Base-by-base conservation (phyloP, 2,113 vertebrate genomes). In the Thinocorus orbignyianus region DNA sequence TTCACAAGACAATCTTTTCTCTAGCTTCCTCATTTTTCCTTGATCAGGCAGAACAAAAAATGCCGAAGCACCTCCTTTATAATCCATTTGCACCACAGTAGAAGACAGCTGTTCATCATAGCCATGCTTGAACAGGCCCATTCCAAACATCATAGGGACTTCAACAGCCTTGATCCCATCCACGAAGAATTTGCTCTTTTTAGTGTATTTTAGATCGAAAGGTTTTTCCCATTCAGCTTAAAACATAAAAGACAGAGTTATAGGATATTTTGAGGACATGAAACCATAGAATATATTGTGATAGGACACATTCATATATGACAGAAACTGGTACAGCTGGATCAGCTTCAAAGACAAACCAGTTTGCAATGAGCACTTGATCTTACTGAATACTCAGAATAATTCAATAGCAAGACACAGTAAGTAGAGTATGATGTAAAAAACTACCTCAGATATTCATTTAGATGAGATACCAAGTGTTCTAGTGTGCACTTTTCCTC, bases 41-140 rank as follows among this genome's bases (percentile, higher is more conserved):
- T 96, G 83, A n/a, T 98, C 95, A 8, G 99, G 99, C 61, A 99
- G 97, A 65, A 99, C 55, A 23, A 99, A 97, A 97, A 99, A 98
- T 94, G 99, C 98, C 13, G 98, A 98, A 65, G 98, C 98, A 90
- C 98, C 98, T 81, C 98, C 97, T 95, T 98, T 98, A 96, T 99
- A 99, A 37, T 98, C 98, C 42, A 99, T 97, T 93, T 98, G 97
- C 65, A 99, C 97, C 90, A 99, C 97, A 13, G 95, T 94, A 37
- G 98, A 97, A 82, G 97, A 97, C 11, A 98, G 95, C 10, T 95
- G 42, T 3, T 90, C 49, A 68, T 98, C 98, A 46, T 98, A 69
- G 48, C 93, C 95, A 2, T 95, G 69, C 41, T 97, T 96, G 92
- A 94, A 97, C n/a, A 88, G 4, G 25, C 96, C 96, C 17, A 84